Evolutionary conservation across 2,113 vertebrate species (phyloP), one percentile per base, ranked within the genome.

Genomic region (Mohoua ochrocephala): DNA sequence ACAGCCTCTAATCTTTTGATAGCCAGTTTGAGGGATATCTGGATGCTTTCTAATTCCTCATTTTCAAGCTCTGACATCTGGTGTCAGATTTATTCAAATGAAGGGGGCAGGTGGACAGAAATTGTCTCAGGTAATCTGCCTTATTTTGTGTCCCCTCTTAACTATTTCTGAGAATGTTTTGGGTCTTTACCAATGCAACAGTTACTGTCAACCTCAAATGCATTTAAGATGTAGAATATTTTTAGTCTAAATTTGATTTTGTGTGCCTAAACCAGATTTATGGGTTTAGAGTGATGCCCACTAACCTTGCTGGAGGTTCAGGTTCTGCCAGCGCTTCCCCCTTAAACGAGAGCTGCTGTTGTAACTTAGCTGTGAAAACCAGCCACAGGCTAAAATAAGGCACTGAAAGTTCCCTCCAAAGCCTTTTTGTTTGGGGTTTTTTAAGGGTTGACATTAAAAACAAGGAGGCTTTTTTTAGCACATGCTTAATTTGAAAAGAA

Each of bases 311-410:
- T 90, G 57, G 33, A 70, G 41, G 41, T 30, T 87, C 42, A 89
- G 49, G 50, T 63, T 92, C 60, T 89, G 53, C 64, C 65, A 86
- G 28, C 7, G 11, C 75, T 89, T 91, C 63, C 42, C 47, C 28
- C 53, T 5, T 0, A 77, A 89, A 30, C 65, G 73, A 59, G 57
- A 13, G 33, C 31, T 91, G 75, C 41, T 19, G 31, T 44, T 74
- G 27, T 77, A 74, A 94, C 24, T 74, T 35, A 87, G 73, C 86
- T 93, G 92, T 89, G 95, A 94, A 93, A 96, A 91, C 23, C 54
- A 87, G 67, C 97, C 71, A n/a, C 14, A 12, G 92, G 93, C 73
- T 70, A 89, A 94, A 76, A 57, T 13, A 47, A 76, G 22, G 47
- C 59, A 77, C 8, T 80, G 54, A 54, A 92, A 89, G 24, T 83